Evolutionary conservation across 2,888 invertebrate species (phyloP).

Genomic region (Cetonia aurata): DNA sequence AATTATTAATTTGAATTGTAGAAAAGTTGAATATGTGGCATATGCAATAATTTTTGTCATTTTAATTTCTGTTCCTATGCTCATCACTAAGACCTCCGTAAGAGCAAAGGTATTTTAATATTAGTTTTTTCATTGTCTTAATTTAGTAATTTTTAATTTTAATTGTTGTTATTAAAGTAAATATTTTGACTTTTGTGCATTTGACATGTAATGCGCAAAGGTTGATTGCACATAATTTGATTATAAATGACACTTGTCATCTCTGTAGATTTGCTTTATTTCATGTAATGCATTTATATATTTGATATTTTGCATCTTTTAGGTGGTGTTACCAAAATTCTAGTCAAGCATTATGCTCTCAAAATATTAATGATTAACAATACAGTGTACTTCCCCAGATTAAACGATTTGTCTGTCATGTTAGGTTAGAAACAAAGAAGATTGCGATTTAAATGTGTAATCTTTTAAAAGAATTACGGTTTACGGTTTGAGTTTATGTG

Average conservation of each 20-base stretch:
- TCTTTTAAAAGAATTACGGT: constrained; percentile 17
- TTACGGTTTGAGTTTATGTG: constrained; percentile 40
- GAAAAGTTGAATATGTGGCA: constrained; percentile 7
- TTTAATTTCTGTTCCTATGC: neutral
- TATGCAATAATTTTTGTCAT: neutral
- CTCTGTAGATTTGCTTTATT: constrained; percentile 49
- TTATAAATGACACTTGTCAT: constrained; percentile 53
- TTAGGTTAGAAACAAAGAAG: constrained; percentile 51
- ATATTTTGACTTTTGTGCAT: constrained; percentile 21
- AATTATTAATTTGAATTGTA: constrained; percentile 9
- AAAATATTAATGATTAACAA: constrained; percentile 13
- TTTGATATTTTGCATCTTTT: constrained; percentile 38
- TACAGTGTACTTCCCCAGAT: constrained; percentile 9
- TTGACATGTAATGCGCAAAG: constrained; percentile 24
- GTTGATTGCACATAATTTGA: constrained; percentile 46
- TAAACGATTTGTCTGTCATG: constrained; percentile 33
- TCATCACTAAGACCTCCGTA: too few relatives aligned
- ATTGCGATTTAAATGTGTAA: constrained; percentile 43
- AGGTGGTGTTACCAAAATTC: constrained; percentile 40
- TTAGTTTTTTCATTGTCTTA: too few relatives aligned
- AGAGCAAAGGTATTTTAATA: too few relatives aligned
- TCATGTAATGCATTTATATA: constrained; percentile 46
- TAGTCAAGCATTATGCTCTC: constrained; percentile 39
- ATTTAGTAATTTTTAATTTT: constrained; percentile 30
- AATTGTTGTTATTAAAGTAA: constrained; percentile 21